Percentiles rank a stretch among this genome's conserved stretches.
Evolutionary conservation across 1,140 invertebrate genomes (phyloP).

Genomic region (Sinonovacula constricta): DNA sequence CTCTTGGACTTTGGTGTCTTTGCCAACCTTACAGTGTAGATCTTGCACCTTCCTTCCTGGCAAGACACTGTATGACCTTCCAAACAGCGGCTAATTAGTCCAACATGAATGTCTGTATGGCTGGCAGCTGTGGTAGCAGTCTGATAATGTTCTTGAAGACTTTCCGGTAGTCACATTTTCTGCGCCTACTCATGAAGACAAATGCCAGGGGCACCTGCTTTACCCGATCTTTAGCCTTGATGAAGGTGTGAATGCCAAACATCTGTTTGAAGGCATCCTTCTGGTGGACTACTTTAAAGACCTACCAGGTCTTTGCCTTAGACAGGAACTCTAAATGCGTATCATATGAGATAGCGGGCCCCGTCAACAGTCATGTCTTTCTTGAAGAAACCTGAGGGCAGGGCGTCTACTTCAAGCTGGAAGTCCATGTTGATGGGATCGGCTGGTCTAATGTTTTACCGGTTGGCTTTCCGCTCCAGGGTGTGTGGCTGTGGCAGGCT

Average conservation of each 20-base stretch:
- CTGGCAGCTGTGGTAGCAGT: background rate
- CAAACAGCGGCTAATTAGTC: background rate
- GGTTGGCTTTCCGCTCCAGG: too few relatives aligned
- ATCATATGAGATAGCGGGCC: background rate
- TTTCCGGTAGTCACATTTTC: background rate
- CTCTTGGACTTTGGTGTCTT: too few relatives aligned
- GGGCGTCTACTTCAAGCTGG: background rate
- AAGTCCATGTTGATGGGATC: too few relatives aligned
- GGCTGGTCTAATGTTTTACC: too few relatives aligned
- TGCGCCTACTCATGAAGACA: constrained; percentile 1
- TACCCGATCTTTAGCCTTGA: background rate
- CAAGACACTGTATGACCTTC: background rate
- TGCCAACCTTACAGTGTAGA: too few relatives aligned
- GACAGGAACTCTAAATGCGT: background rate
- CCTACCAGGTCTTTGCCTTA: constrained; percentile 1
- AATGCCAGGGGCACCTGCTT: background rate
- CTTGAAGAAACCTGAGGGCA: background rate
- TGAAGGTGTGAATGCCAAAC: constrained; percentile 3
- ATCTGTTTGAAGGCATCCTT: background rate
- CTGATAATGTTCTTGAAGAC: background rate
- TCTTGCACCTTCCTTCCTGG: too few relatives aligned
- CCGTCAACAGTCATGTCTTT: background rate
- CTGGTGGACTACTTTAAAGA: background rate
- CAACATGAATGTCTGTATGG: background rate
- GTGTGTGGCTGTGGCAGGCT: too few relatives aligned